Percentiles rank a stretch among this genome's conserved stretches.
These are phyloP conservation scores for Chloroceryle amazona DNA, from an alignment of 2,797 vertebrate species.

Conservation along the genomic window DNA sequence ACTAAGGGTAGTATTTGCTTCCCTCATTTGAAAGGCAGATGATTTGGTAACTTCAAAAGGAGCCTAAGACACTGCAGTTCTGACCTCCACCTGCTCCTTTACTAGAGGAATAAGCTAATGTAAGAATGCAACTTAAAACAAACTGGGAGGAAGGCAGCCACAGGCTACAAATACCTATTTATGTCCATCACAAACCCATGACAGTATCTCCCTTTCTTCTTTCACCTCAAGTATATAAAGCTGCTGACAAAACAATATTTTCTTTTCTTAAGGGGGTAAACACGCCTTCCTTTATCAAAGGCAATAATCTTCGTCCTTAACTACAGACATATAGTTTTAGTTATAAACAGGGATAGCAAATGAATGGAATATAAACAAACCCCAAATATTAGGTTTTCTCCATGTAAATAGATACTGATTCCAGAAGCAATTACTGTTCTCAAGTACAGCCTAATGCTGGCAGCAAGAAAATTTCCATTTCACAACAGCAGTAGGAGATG, in stretches of 20 bases:
- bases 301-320: neutral
- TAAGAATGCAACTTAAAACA: neutral
- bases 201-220: neutral
- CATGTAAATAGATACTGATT: neutral
- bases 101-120: neutral
- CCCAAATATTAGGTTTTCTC: neutral
- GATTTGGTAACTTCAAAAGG: neutral
- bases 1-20: neutral
- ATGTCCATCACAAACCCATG: neutral
- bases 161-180: neutral
- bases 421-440: conserved; percentile 19
- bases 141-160: neutral
- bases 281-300: neutral
- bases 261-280: neutral
- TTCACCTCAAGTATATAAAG: neutral
- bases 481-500: neutral
- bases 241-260: neutral
- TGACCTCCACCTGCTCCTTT: neutral
- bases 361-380: neutral
- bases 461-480: conserved; percentile 29
- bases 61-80: neutral
- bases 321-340: neutral
- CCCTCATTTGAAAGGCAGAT: neutral
- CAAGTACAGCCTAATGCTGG: neutral
- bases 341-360: neutral